These are phyloP conservation scores for Cepphus grylle DNA, from an alignment of 2,113 vertebrate genomes.

Conservation along the genomic window DNA sequence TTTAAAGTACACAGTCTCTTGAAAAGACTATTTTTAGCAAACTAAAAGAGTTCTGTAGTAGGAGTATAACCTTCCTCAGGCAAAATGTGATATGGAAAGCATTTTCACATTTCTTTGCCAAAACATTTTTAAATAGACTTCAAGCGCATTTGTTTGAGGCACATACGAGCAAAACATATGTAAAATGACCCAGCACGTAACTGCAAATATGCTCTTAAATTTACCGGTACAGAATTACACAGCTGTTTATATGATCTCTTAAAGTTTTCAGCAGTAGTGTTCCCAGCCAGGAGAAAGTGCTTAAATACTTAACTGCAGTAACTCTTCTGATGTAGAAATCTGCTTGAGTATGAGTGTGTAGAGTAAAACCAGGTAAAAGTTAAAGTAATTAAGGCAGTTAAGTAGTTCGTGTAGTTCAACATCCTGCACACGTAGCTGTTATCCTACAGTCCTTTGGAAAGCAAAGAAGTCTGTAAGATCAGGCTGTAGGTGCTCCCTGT, in stretches of 20 bases:
- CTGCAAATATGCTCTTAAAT: neutral
- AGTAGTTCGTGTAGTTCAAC: neutral
- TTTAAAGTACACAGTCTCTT: neutral
- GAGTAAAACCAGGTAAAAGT: neutral
- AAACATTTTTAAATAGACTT: neutral
- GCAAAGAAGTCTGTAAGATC: neutral
- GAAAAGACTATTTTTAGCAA: slow-evolving; percentile 13
- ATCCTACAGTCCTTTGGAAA: neutral
- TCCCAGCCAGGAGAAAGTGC: neutral
- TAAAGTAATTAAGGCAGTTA: neutral
- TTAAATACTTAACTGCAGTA: neutral
- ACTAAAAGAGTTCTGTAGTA: neutral
- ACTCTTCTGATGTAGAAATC: neutral
- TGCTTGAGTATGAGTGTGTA: neutral
- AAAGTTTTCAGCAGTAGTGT: neutral
- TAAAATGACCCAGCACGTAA: neutral
- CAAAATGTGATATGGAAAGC: neutral
- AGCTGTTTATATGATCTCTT: neutral
- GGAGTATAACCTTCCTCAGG: neutral
- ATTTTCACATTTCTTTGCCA: neutral
- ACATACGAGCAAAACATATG: neutral
- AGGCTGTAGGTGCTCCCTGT: neutral
- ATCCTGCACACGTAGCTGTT: neutral
- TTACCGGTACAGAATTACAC: neutral
- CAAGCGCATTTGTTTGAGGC: neutral